Base-by-base conservation (phyloP, 2,113 vertebrate species). In the Callithrix jacchus region DNA sequence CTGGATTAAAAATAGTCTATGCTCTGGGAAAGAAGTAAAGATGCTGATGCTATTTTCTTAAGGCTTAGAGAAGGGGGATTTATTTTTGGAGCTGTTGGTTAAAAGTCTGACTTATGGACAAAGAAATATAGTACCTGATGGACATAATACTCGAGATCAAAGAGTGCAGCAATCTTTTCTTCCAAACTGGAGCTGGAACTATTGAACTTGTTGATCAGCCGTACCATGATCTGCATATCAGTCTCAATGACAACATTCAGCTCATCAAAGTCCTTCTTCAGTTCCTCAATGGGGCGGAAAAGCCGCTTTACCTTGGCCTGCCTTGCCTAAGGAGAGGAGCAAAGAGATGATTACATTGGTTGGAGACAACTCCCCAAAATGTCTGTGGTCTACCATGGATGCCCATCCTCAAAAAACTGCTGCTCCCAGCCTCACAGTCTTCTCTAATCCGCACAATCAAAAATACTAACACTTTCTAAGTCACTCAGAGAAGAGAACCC, bases 111-210 rank as follows among this genome's bases (percentile, higher is more conserved):
- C 47, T 95, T 70, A 73, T 0, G 13, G 79, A 97, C 64, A 93
- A 81, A 54, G 40, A 93, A 87, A 89, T 82, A 92, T 17, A 87
- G 70, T 98, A 99, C 99, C 99, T 99, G 99, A 97, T 99, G 99
- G 90, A 99, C 99, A 88, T 99, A 99, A 96, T 99, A 99, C 92
- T 99, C 99, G 1, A 99, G 99, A 97, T 99, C 99, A 73, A 98
- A 98, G 97, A 99, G 99, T 0, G 99, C 98, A 0, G 97, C 98
- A 58, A 99, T 98, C 96, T 98, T 99, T 92, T 99, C 99, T 79
- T 99, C 99, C 77, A 98, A 97, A 0, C 99, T 99, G 8, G 98
- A 98, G 93, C 85, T 98, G 91, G 99, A 99, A 98, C 98, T 99
- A 97, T 99, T 99, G 91, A 99, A 98, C 93, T 99, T 99, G 87